Conservation (phyloP, 64 coral and sea anemone genomes). For the Montipora efflorescens region DNA sequence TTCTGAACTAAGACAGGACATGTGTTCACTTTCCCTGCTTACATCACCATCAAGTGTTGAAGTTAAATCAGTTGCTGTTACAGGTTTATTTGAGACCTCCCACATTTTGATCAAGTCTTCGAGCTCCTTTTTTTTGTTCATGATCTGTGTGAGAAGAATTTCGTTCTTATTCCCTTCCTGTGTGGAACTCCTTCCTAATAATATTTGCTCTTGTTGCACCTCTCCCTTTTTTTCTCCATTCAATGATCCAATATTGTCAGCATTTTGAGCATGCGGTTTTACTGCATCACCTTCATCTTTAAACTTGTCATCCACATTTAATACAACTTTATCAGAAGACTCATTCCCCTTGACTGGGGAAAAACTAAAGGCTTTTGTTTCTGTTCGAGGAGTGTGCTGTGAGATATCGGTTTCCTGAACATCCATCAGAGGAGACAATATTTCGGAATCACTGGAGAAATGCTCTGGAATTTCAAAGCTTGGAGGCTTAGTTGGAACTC, state of each 20-base stretch:
- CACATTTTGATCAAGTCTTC: slow-evolving; percentile 67
- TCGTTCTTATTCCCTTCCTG: slow-evolving; percentile 11
- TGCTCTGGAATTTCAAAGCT: slow-evolving; percentile 35
- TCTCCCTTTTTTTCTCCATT: background rate
- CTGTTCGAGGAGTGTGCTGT: background rate
- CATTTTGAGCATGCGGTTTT: background rate
- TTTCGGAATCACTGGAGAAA: slow-evolving; percentile 47
- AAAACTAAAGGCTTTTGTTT: slow-evolving; percentile 2
- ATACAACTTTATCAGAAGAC: too few species aligned
- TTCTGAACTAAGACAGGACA: background rate
- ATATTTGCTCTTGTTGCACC: background rate
- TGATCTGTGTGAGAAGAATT: slow-evolving; percentile 47
- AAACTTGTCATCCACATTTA: background rate
- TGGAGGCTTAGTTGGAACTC: background rate
- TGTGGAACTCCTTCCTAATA: background rate
- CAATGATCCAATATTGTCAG: background rate
- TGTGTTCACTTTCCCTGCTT: background rate
- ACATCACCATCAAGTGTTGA: background rate
- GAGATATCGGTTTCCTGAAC: slow-evolving; percentile 26
- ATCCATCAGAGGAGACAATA: slow-evolving; percentile 38
- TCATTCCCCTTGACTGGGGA: background rate
- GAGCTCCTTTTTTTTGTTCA: slow-evolving; percentile 60
- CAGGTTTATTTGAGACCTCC: slow-evolving; percentile 20
- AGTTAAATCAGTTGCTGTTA: slow-evolving; percentile 5
- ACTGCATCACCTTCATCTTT: background rate